Evolutionary conservation across 2,113 vertebrate genomes (phyloP).

Genomic region (Cyphomyrus plagiostoma): DNA sequence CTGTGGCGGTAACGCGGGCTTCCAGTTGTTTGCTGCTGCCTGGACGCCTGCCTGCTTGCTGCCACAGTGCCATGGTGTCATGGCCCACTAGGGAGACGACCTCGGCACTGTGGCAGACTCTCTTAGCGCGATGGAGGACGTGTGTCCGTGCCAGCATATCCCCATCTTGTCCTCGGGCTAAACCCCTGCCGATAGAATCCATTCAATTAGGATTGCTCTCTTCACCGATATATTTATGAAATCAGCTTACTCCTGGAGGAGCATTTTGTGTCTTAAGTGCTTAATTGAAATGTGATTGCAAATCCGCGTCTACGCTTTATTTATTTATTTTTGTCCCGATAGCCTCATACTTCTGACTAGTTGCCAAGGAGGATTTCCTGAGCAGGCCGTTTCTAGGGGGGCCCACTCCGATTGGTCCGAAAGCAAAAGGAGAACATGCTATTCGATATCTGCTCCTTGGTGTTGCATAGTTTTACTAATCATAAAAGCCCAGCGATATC

Average conservation of each 20-base stretch:
- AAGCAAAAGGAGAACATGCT: not conserved
- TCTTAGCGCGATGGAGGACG: not conserved
- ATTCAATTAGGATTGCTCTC: not conserved
- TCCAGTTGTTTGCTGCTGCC: not conserved
- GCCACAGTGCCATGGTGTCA: not conserved
- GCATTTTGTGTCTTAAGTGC: not conserved
- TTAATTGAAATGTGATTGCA: constrained; percentile 23
- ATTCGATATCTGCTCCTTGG: not conserved
- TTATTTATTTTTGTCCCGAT: constrained; percentile 21
- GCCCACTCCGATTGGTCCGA: not conserved
- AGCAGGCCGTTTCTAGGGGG: not conserved
- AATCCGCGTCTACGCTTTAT: not conserved
- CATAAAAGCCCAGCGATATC: not conserved
- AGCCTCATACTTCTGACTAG: constrained; percentile 13
- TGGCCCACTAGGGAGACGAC: not conserved
- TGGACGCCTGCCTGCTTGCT: not conserved
- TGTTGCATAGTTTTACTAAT: not conserved
- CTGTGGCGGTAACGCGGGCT: not conserved
- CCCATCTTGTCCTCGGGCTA: not conserved
- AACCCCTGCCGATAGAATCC: not conserved
- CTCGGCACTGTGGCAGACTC: not conserved
- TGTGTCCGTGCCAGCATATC: too few relatives aligned
- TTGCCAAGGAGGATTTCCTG: constrained; percentile 25
- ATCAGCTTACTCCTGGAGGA: not conserved
- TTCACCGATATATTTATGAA: constrained; percentile 3